A percentile compares a stretch with the other conserved stretches of the same genome.
phyloP scores from a whole-genome alignment of 2,797 vertebrate species.

The Lepus oiostolus region DNA sequence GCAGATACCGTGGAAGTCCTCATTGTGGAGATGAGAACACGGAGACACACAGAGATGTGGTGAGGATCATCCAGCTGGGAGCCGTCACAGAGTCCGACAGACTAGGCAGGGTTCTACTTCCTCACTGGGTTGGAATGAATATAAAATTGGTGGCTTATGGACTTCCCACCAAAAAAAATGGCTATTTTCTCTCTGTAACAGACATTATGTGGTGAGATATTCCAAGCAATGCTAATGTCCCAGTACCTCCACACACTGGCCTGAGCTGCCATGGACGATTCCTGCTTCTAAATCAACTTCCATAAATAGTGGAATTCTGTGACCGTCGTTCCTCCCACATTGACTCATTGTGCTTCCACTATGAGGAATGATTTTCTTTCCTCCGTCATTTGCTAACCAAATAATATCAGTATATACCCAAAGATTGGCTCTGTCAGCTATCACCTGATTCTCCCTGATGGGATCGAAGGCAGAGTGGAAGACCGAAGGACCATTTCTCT shows the following conservation, averaged over 20 bases:
- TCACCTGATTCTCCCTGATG: neutral
- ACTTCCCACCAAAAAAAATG: neutral
- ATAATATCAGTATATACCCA: neutral
- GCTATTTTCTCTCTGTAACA: neutral
- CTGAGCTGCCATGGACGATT: neutral
- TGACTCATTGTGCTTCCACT: neutral
- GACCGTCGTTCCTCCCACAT: neutral
- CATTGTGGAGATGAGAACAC: neutral
- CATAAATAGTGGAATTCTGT: neutral
- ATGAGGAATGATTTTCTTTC: neutral
- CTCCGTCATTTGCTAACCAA: neutral
- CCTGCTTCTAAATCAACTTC: neutral
- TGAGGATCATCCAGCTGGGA: neutral
- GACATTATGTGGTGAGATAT: neutral
- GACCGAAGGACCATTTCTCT: neutral
- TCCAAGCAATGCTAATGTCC: neutral
- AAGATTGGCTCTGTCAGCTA: neutral
- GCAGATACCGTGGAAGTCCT: neutral
- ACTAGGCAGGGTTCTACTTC: neutral
- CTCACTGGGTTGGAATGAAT: neutral
- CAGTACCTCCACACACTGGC: neutral
- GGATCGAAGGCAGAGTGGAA: neutral
- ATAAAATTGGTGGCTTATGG: neutral
- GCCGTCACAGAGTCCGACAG: neutral
- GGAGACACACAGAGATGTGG: neutral